Evolutionary conservation across 2,888 invertebrate genomes (phyloP), one percentile per base, ranked within the genome.

Genomic region (Synergus gifuensis): DNA sequence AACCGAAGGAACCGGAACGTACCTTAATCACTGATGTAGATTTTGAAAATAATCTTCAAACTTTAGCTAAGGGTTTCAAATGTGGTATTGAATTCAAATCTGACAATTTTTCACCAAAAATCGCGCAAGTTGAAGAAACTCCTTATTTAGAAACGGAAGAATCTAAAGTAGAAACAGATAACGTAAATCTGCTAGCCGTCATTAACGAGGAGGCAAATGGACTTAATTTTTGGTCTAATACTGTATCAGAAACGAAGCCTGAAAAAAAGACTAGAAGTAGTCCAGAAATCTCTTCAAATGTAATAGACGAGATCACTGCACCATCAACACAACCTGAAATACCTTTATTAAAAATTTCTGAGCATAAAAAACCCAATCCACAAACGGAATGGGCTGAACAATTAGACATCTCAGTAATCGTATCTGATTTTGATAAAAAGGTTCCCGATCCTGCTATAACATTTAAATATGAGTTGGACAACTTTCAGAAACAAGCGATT

Each of bases 401-500:
- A 92, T 94, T 98, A 54, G 97, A 98, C 91, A 95, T 97, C 0
- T 95, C 95, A 0, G 94, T 95, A 77, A 97, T 98, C 0, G 96
- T 98, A 0, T 94, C 93, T 1, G 96, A 98, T 90, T 98, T 98
- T 88, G 94, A 95, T 76, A 95, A 97, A 85, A 94, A 94, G 88
- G 95, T 98, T 80, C 97, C 97, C 5, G 95, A 96, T 82, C 96
- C 97, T 93, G 98, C 98, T 0, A 95, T 96, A 88, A 94, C 94
- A 81, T 98, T 96, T 92, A 96, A 96, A 1, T 99, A 99, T 93
- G 97, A 98, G 88, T 93, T 99, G 88, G 99, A 99, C 92, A 97
- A 95, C 40, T 99, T 99, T 91, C 99, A 99, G 91, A 98, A 99
- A 93, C 97, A 97, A 94, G 99, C 99, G 0, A 98, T 99, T 81